phyloP scores from a whole-genome alignment of 2,888 invertebrate genomes.

The Aplocera efformata region DNA sequence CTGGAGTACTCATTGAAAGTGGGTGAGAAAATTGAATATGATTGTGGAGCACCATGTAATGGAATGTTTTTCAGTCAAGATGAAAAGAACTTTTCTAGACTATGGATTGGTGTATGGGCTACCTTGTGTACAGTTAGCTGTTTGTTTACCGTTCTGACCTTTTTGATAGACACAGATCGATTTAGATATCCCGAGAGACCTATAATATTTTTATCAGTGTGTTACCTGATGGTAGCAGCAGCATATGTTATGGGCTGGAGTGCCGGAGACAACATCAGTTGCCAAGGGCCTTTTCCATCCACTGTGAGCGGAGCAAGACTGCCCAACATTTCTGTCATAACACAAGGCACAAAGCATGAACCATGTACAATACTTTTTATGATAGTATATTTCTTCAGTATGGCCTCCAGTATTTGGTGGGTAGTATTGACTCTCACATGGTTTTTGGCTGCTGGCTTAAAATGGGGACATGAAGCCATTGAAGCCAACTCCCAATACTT shows the following conservation, averaged over 20 bases:
- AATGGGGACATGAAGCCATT: conserved; percentile 99
- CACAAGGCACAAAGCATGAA: conserved; percentile 92
- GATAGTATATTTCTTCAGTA: conserved; percentile 97
- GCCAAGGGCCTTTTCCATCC: conserved; percentile 89
- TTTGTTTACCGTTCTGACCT: conserved; percentile 94
- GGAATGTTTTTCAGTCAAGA: conserved; percentile 94
- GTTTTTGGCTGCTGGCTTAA: conserved; percentile 97
- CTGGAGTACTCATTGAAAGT: conserved; percentile 92
- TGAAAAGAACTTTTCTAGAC: conserved; percentile 89
- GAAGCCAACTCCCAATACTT: conserved; percentile 98
- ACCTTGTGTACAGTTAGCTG: conserved; percentile 94
- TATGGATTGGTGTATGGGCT: conserved; percentile 98
- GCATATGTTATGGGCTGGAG: conserved; percentile 94
- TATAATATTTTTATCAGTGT: conserved; percentile 97
- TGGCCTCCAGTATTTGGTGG: conserved; percentile 99
- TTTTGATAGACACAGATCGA: conserved; percentile 95
- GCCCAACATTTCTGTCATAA: conserved; percentile 90
- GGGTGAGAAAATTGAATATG: conserved; percentile 85
- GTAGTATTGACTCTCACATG: conserved; percentile 96
- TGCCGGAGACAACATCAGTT: conserved; percentile 90
- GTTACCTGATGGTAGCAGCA: conserved; percentile 96
- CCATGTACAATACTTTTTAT: conserved; percentile 96
- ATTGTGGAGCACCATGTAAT: conserved; percentile 95
- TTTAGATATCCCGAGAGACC: conserved; percentile 99
- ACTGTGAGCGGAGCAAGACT: conserved; percentile 85